These are phyloP conservation scores for Stramonita haemastoma DNA, from an alignment of 2,888 invertebrate genomes.

Conservation along the genomic window DNA sequence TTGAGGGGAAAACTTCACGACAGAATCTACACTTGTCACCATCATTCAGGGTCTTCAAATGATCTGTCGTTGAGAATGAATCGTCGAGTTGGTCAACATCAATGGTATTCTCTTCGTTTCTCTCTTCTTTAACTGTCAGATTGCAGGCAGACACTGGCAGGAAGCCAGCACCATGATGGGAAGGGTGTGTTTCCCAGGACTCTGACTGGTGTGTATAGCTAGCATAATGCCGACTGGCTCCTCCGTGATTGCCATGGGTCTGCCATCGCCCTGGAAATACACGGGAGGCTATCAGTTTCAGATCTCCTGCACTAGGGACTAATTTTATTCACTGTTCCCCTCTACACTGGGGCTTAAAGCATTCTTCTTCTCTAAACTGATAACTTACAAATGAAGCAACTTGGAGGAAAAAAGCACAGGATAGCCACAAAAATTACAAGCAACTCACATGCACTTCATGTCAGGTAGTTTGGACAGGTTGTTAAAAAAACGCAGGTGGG, in stretches of 20 bases:
- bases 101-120: neutral
- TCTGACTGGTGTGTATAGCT: neutral
- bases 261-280: conserved; percentile 21
- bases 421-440: too few species aligned
- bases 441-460: too few species aligned
- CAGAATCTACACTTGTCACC: neutral
- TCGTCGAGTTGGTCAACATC: neutral
- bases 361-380: too few species aligned
- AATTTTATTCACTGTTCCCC: too few species aligned
- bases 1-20: neutral
- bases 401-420: too few species aligned
- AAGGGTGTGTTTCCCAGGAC: neutral
- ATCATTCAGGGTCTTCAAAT: neutral
- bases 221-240: neutral
- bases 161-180: neutral
- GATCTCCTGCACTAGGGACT: too few species aligned
- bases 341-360: too few species aligned
- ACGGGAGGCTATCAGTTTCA: neutral
- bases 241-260: neutral
- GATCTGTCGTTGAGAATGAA: neutral
- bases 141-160: neutral
- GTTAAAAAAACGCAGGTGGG: too few species aligned
- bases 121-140: neutral
- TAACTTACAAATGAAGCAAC: too few species aligned
- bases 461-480: too few species aligned